Evolutionary conservation across 2,113 vertebrate genomes (phyloP).

Genomic region (Xenus cinereus): DNA sequence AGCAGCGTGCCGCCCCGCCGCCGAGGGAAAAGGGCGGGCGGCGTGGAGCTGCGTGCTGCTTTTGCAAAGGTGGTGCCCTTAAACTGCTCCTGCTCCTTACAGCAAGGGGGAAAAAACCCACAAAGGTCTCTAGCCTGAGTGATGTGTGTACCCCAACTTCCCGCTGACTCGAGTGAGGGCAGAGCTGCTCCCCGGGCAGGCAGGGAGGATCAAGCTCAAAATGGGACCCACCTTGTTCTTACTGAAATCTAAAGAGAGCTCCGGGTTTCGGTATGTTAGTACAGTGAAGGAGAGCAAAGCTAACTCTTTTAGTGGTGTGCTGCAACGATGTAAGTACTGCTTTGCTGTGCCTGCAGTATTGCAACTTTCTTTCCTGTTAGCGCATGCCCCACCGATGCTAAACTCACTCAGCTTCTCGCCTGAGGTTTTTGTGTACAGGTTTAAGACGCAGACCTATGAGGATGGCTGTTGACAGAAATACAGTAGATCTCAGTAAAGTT

Average conservation of each 20-base stretch:
- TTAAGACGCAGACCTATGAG: neutral
- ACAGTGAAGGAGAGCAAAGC: neutral
- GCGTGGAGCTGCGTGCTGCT: accelerated
- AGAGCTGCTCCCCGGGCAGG: neutral
- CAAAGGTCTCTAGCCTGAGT: neutral
- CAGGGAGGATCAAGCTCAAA: neutral
- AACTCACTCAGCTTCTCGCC: neutral
- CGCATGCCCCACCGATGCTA: neutral
- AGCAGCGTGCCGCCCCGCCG: neutral
- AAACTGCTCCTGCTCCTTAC: accelerated
- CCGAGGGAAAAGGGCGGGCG: neutral
- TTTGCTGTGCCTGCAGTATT: neutral
- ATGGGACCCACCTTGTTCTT: neutral
- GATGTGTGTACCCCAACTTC: neutral
- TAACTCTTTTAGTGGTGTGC: neutral
- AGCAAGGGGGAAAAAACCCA: too few relatives aligned
- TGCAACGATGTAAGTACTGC: neutral
- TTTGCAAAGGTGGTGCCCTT: accelerated
- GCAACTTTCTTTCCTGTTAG: neutral
- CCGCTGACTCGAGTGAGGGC: neutral
- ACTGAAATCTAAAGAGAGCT: neutral
- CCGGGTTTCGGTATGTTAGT: neutral
- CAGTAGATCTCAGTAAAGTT: neutral
- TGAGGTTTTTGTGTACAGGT: neutral
- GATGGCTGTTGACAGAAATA: neutral